Percentiles rank a stretch among this genome's conserved stretches.
Evolutionary conservation across 1,140 invertebrate species (phyloP).

Genomic region (Coboldia fuscipes): DNA sequence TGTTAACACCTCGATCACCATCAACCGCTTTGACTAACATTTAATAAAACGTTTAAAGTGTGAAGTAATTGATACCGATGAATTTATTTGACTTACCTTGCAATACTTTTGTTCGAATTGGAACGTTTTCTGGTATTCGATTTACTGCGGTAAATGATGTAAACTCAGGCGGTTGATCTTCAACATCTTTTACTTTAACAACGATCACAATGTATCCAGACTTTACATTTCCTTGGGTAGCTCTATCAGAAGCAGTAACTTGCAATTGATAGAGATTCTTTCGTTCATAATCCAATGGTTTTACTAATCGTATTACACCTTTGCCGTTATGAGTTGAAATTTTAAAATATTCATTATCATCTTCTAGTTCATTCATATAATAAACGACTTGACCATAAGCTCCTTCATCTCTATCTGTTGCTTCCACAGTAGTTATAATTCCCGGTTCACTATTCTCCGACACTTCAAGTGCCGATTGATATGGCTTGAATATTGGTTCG

Average conservation of each 20-base stretch:
- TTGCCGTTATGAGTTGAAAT: constrained; percentile 69
- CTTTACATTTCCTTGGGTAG: constrained; percentile 46
- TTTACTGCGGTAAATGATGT: constrained; percentile 67
- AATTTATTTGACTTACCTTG: constrained; percentile 32
- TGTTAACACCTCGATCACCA: constrained; percentile 79
- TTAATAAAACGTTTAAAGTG: constrained; percentile 7
- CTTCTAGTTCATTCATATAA: constrained; percentile 54
- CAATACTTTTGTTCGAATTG: constrained; percentile 54
- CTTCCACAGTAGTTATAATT: constrained; percentile 60
- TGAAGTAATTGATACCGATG: background rate
- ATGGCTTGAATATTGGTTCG: constrained; percentile 66
- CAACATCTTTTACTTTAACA: constrained; percentile 69
- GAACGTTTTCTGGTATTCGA: constrained; percentile 64
- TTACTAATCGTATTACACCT: constrained; percentile 59
- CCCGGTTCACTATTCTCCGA: constrained; percentile 53
- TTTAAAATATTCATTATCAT: constrained; percentile 54
- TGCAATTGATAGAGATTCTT: constrained; percentile 74
- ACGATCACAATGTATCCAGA: constrained; percentile 74
- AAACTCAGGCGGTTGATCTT: constrained; percentile 81
- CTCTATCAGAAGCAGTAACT: constrained; percentile 64
- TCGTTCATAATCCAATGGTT: constrained; percentile 63
- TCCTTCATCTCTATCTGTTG: constrained; percentile 73
- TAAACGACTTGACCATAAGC: constrained; percentile 71
- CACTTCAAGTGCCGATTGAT: constrained; percentile 57
- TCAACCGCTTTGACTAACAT: constrained; percentile 78